phyloP scores from a whole-genome alignment of 2,797 vertebrate genomes.

The Selene dorsalis region DNA sequence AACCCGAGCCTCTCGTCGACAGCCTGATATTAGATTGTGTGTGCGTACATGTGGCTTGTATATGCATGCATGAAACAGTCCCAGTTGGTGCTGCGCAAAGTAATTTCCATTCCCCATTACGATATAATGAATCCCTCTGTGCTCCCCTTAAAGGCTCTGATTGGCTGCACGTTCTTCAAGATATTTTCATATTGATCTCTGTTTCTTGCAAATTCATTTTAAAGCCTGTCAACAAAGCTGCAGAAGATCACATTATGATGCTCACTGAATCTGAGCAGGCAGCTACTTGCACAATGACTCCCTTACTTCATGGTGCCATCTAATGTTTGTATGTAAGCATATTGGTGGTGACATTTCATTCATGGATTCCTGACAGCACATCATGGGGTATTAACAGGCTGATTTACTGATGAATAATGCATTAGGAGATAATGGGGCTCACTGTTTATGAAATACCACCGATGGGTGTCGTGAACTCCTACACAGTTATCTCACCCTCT shows the following conservation, averaged over 20 bases:
- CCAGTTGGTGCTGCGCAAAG: slow-evolving; percentile 9
- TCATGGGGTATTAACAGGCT: slow-evolving; percentile 38
- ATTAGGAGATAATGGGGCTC: slow-evolving; percentile 30
- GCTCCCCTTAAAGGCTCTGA: slow-evolving; percentile 16
- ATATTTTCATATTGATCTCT: slow-evolving; percentile 42
- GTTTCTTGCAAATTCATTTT: slow-evolving; percentile 53
- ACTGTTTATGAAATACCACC: slow-evolving; percentile 26
- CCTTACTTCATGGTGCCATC: slow-evolving; percentile 32
- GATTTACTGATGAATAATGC: slow-evolving; percentile 65
- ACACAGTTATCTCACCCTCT: slow-evolving; percentile 2
- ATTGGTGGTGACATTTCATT: slow-evolving; percentile 57
- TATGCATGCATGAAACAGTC: slow-evolving; percentile 30
- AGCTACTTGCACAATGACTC: slow-evolving; percentile 39
- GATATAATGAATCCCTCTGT: slow-evolving; percentile 29
- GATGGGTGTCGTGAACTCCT: slow-evolving; percentile 28
- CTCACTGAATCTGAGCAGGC: slow-evolving; percentile 52
- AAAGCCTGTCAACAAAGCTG: slow-evolving; percentile 49
- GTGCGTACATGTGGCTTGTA: slow-evolving; percentile 13
- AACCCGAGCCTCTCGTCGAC: slow-evolving; percentile 7
- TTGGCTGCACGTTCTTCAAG: slow-evolving; percentile 20
- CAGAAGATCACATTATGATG: slow-evolving; percentile 47
- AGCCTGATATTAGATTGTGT: slow-evolving; percentile 7
- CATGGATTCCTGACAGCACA: slow-evolving; percentile 32
- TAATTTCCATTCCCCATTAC: slow-evolving; percentile 28
- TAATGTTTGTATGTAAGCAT: slow-evolving; percentile 36